Evolutionary conservation across 2,888 invertebrate species (phyloP), one percentile per base, ranked within the genome.

Genomic region (Pseudeuparius sepicola): DNA sequence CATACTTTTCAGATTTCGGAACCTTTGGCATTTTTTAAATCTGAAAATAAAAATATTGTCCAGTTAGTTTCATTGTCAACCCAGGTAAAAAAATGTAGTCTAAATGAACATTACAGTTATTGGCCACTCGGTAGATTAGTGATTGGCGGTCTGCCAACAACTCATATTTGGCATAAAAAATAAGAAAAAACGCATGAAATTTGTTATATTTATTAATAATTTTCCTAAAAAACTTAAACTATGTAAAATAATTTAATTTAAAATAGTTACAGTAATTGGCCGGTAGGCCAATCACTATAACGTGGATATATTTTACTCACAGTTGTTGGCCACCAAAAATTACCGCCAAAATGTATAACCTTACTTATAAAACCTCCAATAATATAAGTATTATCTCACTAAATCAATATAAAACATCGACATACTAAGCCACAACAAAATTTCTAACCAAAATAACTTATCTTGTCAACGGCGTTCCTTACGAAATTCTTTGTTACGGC

Each of bases 1-100:
- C 10, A 17, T 37, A 26, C 13, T 10, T 3, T 11, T 6, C 4
- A 20, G 13, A 2, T 25, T 25, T 13, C 6, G 14, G 16, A 12
- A 37, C 17, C 5, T 34, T 33, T 20, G 20, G 20, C 20, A 20
- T 20, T 20, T 20, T 20, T 20, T 20, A 20, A 20, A 7, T 20
- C 20, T 20, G 20, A n/a, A 20, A 20, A 20, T 20, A 20, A 20
- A 20, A 20, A 20, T 20, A 20, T 7, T 20, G 20, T 20, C 20
- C 20, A 20, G 20, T 20, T 20, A 20, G 20, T 20, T 20, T 20
- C 20, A 20, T 20, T 20, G n/a, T 20, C 20, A 20, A 20, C 20
- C 20, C 20, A 20, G 20, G 20, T 20, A 20, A 20, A 6, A 7
- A 20, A 20, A 20, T 20, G 20, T 20, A 20, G 20, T 20, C 20